Conservation (phyloP, 2,797 vertebrate genomes). For the Strix occidentalis region DNA sequence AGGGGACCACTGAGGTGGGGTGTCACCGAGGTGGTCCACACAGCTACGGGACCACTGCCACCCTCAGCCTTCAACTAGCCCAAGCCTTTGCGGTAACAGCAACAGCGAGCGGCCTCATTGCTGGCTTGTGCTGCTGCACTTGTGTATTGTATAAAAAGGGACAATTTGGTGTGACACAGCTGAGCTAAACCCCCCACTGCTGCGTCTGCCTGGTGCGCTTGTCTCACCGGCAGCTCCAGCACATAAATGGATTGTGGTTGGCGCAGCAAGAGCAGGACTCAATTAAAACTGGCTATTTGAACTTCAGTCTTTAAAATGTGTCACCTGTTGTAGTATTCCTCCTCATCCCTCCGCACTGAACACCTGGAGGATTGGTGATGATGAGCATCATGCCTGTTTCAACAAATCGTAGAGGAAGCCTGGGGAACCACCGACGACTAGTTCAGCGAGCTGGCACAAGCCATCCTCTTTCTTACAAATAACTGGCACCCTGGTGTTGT, state of each 20-base stretch:
- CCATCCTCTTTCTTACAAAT: background rate
- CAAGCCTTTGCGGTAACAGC: background rate
- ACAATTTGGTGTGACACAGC: background rate
- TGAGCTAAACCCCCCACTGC: background rate
- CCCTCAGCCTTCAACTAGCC: background rate
- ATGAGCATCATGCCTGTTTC: background rate
- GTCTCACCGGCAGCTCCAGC: background rate
- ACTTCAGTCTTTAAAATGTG: background rate
- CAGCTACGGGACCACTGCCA: accelerated
- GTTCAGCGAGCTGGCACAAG: background rate
- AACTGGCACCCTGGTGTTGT: background rate
- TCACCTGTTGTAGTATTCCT: background rate
- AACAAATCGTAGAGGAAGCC: background rate
- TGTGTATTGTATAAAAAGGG: background rate
- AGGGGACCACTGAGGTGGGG: background rate
- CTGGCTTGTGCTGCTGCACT: background rate
- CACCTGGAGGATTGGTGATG: background rate
- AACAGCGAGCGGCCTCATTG: accelerated
- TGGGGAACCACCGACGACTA: accelerated
- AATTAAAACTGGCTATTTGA: background rate
- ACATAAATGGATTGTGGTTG: accelerated
- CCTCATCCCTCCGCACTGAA: background rate
- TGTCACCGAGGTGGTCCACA: background rate
- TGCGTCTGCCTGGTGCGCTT: background rate
- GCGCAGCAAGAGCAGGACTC: background rate